Conservation (phyloP, 53 echinoderm and acorn worm genomes). For the Arbacia lixula region DNA sequence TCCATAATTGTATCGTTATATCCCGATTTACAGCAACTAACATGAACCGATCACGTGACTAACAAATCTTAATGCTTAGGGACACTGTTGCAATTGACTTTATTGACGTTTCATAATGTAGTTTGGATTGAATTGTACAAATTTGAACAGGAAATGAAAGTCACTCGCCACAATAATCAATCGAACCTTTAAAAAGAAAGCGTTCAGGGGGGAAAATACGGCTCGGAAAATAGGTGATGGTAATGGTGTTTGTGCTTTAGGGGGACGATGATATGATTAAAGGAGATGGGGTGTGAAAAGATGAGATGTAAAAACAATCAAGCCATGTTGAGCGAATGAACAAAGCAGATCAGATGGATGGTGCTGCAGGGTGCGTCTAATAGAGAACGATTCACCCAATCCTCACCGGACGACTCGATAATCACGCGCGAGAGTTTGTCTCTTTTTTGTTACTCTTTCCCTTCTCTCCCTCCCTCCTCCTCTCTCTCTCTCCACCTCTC, state of each 20-base stretch:
- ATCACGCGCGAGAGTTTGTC: too few relatives aligned
- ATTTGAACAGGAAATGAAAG: too few relatives aligned
- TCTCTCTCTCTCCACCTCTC: not conserved
- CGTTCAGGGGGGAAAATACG: not conserved
- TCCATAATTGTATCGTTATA: too few relatives aligned
- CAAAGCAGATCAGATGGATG: slow-evolving; percentile 33
- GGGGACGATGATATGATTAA: slow-evolving; percentile 53
- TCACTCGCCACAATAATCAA: too few relatives aligned
- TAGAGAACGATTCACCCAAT: slow-evolving; percentile 22
- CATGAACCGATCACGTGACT: too few relatives aligned
- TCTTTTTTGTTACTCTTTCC: too few relatives aligned
- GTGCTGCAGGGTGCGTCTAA: slow-evolving; percentile 27
- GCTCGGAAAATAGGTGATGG: not conserved
- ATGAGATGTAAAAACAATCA: slow-evolving; percentile 58
- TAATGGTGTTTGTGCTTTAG: slow-evolving; percentile 44
- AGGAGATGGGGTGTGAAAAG: slow-evolving; percentile 50
- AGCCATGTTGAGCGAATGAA: slow-evolving; percentile 31
- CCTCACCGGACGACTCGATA: slow-evolving; percentile 11
- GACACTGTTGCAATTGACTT: too few relatives aligned
- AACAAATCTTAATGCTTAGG: too few relatives aligned
- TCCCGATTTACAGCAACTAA: too few relatives aligned
- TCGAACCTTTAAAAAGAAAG: not conserved
- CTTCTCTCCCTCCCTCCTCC: not conserved
- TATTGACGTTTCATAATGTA: too few relatives aligned
- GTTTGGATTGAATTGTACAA: too few relatives aligned